Base-by-base conservation (phyloP, 2,113 vertebrate genomes). In the Catagonus wagneri region DNA sequence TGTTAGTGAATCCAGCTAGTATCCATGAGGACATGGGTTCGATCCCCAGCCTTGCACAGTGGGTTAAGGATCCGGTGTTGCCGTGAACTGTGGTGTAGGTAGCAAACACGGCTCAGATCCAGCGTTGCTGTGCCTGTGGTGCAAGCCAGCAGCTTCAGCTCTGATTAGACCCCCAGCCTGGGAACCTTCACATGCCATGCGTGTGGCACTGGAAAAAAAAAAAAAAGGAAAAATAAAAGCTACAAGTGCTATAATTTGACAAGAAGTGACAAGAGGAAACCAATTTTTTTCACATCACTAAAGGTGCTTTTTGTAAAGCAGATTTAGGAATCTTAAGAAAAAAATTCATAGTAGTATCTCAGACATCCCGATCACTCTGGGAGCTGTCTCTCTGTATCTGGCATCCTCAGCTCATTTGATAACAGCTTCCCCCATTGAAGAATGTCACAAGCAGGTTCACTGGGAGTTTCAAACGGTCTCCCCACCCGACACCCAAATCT, bases 221-320 rank as follows among this genome's bases (percentile, higher is more conserved):
- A n/a, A n/a, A n/a, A n/a, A n/a, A n/a, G n/a, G n/a, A n/a, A n/a
- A n/a, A n/a, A n/a, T n/a, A n/a, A 95, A 56, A 93, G 54, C 63
- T 78, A 19, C 22, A 68, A 50, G 6, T 66, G 36, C 32, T 34
- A 3, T 58, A 19, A 69, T 54, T 85, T n/a, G n/a, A n/a, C n/a
- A n/a, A n/a, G n/a, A n/a, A n/a, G n/a, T 88, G 52, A 56, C n/a
- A 83, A 86, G 63, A 92, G 61, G 20, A 95, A 89, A 74, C 20
- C 7, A 39, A 27, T 50, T 60, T 89, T 60, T 89, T 96, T 75
- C 74, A 17, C 72, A 86, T 78, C 61, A 61, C 25, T 39, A 63
- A 93, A 83, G 65, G 15, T 79, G 12, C 7, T 89, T 83, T 94
- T 20, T 50, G n/a, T 74, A 83, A 93, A 93, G 56, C 36, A 56